Evolutionary conservation across 1,140 invertebrate genomes (phyloP).

Genomic region (Trachymyrmex cornetzi): DNA sequence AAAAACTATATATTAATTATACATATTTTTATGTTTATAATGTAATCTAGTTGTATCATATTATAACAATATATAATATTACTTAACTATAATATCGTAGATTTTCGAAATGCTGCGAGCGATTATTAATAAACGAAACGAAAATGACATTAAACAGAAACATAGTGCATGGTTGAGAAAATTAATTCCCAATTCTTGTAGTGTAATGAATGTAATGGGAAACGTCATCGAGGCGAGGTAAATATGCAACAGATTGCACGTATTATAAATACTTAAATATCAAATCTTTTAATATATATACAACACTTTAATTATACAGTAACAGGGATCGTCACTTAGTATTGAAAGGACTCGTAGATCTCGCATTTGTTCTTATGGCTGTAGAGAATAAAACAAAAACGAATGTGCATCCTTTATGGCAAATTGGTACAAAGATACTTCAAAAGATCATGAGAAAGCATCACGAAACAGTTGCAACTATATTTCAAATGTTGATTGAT

Average conservation of each 20-base stretch:
- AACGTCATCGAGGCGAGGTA: constrained; percentile 87
- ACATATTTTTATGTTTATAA: not conserved
- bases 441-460: constrained; percentile 86
- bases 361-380: constrained; percentile 87
- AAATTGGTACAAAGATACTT: constrained; percentile 86
- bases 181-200: constrained; percentile 79
- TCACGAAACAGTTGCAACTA: constrained; percentile 82
- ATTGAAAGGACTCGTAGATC: constrained; percentile 86
- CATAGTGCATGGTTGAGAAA: constrained; percentile 87
- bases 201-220: constrained; percentile 84
- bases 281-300: not conserved
- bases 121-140: constrained; percentile 83
- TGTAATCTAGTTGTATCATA: too few relatives aligned
- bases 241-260: not conserved
- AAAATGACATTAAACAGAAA: constrained; percentile 85
- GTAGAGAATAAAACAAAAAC: constrained; percentile 79
- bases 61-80: not conserved
- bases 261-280: not conserved
- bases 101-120: constrained; percentile 86
- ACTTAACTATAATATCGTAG: constrained; percentile 56
- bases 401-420: constrained; percentile 79
- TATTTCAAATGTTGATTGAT: constrained; percentile 85
- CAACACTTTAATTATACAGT: constrained; percentile 73
- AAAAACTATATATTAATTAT: not conserved
- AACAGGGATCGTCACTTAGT: constrained; percentile 87